Evolutionary conservation across 2,113 vertebrate genomes (phyloP), one percentile per base, ranked within the genome.

Genomic region (Sminthopsis crassicaudata): DNA sequence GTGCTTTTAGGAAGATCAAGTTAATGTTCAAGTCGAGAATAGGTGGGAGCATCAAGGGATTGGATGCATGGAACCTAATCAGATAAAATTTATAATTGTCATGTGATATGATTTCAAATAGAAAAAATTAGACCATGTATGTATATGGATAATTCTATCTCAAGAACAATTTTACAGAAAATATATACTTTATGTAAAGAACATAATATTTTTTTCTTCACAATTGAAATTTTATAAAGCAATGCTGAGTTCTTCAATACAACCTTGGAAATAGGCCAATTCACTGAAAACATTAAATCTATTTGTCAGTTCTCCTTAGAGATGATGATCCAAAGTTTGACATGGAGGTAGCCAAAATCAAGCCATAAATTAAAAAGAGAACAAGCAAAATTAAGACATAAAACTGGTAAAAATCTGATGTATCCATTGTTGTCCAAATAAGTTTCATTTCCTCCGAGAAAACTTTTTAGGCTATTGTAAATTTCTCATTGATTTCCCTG

Each of bases 271-370:
- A 54, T 7, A 30, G n/a, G 2, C 54, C 23, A 89, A 91, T 94
- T 94, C 11, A 88, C 16, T 89, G 60, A 96, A 95, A 96, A 53
- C 26, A 93, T 30, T 60, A 92, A 92, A 22, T 76, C 91, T 91
- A 88, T 12, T 25, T 0, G 76, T 50, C 3, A 2, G 46, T 92
- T 8, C 46, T 89, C 12, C 12, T 90, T 89, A 93, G 42, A 2
- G 3, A 92, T 92, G 36, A 76, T 89, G 48, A 96, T 89, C 26
- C 23, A 53, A 88, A 90, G 90, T 50, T 91, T 46, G 54, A 26
- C 92, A 23, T 89, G 90, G 51, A 19, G 0, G 67, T 1, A 94
- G 23, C 3, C 8, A 48, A 22, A 93, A 26, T 89, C 90, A 93
- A 48, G 12, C 12, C 12, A 67, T 12, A 36, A 67, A 57, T 60